A percentile compares a stretch with the other conserved stretches of the same genome.
These are phyloP conservation scores for Salarias fasciatus DNA, from an alignment of 2,797 vertebrate genomes.

Conservation along the genomic window DNA sequence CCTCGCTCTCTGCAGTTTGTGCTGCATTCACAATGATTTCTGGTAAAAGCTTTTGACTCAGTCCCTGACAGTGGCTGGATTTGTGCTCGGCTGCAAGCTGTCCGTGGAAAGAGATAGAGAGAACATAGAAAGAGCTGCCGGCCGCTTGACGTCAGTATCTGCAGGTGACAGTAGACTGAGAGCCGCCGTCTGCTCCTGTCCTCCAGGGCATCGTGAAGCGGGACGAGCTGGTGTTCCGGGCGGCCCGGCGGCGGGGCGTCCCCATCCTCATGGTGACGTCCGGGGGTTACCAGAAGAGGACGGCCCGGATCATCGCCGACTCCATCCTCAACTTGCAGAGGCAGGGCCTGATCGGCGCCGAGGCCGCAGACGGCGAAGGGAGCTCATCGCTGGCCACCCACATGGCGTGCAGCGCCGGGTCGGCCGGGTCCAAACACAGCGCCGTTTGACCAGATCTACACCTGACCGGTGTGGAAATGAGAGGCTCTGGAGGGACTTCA, in stretches of 20 bases:
- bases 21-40: too few species aligned
- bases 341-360: slow-evolving; percentile 84
- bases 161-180: too few species aligned
- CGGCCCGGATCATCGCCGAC: slow-evolving; percentile 94
- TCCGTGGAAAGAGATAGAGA: too few species aligned
- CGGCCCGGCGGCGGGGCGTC: slow-evolving; percentile 81
- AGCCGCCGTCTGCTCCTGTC: neutral
- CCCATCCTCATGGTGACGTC: slow-evolving; percentile 97
- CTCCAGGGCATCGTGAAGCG: slow-evolving; percentile 90
- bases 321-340: slow-evolving; percentile 92
- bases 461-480: slow-evolving; percentile 9
- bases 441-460: slow-evolving; percentile 43
- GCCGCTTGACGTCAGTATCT: too few species aligned
- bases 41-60: too few species aligned
- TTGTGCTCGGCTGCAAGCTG: too few species aligned
- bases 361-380: slow-evolving; percentile 60
- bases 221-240: slow-evolving; percentile 91
- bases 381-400: slow-evolving; percentile 53
- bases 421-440: slow-evolving; percentile 47
- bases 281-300: slow-evolving; percentile 95
- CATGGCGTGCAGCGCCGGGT: slow-evolving; percentile 56
- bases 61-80: too few species aligned
- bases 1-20: too few species aligned
- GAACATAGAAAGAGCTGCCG: too few species aligned
- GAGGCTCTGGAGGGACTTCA: slow-evolving; percentile 29